Base-by-base conservation (phyloP, 1,140 invertebrate genomes). In the Streblospio benedicti region DNA sequence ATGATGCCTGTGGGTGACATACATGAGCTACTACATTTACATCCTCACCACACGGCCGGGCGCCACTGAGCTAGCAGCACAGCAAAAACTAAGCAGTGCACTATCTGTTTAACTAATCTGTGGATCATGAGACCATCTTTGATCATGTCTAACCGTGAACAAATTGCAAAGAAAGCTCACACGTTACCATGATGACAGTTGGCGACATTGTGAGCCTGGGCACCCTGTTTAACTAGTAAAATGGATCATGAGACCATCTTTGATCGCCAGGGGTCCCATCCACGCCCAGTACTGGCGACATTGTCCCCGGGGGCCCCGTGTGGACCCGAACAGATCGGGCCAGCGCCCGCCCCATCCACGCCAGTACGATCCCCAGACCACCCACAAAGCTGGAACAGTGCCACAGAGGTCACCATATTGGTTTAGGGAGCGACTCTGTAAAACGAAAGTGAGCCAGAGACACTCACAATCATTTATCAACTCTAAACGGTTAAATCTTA, bases 251-350 rank as follows among this genome's bases (percentile, higher is more conserved):
- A 80, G 65, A 35, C 77, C 76, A n/a, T n/a, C n/a, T n/a, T n/a
- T n/a, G 60, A 80, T 78, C 2, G 73, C 76, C 14, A 78, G 78
- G 4, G 79, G 79, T 64, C 80, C 79, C 70, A 80, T 74, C 78
- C 79, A 80, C 6, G 71, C 68, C 75, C 75, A 79, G 63, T 60
- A 60, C 55, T 62, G 57, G 51, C 73, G n/a, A n/a, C n/a, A n/a
- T n/a, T n/a, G n/a, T 71, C 30, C 67, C 68, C 58, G 64, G 61
- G 20, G 69, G 61, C 2, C 64, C 66, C 63, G 67, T 69, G 62
- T 76, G 71, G 5, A 71, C 56, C 6, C 72, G 73, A 68, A 80
- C 78, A 38, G 71, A 50, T n/a, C 68, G 65, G n/a, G 74, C 72
- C 65, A 78, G 70, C 2, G 69, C 35, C 16, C 71, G 60, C 44